Base-by-base conservation (phyloP, 2,888 invertebrate genomes). In the Lepeophtheirus nordmannii region DNA sequence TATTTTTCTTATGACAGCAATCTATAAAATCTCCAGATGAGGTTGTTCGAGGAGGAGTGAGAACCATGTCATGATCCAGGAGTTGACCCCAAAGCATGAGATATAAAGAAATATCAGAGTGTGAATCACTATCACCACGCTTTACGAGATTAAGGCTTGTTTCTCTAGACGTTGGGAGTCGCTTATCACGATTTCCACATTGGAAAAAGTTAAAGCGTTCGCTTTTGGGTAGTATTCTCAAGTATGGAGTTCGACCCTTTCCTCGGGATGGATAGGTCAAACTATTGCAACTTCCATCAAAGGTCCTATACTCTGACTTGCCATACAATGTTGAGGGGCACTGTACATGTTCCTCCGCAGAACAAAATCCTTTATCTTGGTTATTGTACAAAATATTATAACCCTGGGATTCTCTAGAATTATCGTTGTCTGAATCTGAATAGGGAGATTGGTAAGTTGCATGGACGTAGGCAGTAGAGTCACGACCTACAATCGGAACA, bases 221-320 rank as follows among this genome's bases (percentile, higher is more conserved):
- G 20, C 46, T 63, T 12, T 63, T 17, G 17, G 22, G 63, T n/a
- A 23, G 10, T 22, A 63, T 20, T 8, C 63, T 17, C 30, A 17
- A 20, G 63, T 53, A 63, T 9, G 63, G 63, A 14, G 56, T 56
- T 22, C 22, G 11, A 10, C 46, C 20, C 20, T 56, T 41, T 10
- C 63, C 63, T 9, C 20, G 53, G 53, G 12, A 20, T 8, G 63
- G 53, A 63, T 63, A 22, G 20, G 41, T 17, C 23, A 63, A 3
- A 17, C 53, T 63, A 30, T 63, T 63, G 8, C 63, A 63, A 22
- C 63, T 63, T 12, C 63, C 63, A 56, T 63, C 63, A 41, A 63
- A 46, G 3, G 53, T 63, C 46, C 63, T 41, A 22, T 63, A 63
- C 30, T 46, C 30, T 1, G 53, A 46, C 11, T 20, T 10, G n/a